Base-by-base conservation (phyloP, 2,113 vertebrate species). In the Climacteris rufus region DNA sequence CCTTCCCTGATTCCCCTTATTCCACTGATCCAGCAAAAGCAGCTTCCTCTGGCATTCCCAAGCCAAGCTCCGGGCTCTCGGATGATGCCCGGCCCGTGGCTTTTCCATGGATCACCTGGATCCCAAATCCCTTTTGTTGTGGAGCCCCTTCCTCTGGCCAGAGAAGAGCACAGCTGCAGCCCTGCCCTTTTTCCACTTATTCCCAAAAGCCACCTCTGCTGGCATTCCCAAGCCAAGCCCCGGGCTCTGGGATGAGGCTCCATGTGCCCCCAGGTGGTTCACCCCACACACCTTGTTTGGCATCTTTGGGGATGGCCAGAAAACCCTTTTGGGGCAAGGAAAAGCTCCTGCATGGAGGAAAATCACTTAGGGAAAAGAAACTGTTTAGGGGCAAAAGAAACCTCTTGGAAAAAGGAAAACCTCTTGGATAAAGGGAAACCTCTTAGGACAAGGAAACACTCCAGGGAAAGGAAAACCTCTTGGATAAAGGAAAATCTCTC, bases 61-160 rank as follows among this genome's bases (percentile, higher is more conserved):
- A 77, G 28, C n/a, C 74, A 23, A 30, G 8, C 28, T 40, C 49
- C 13, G 1, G 31, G 9, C 42, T 27, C 28, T 6, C 7, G 40
- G 42, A 47, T 53, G 88, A 52, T 99, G 99, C 98, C 97, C 97
- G 98, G 98, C 98, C 98, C 98, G 98, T 99, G 98, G 98, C 98
- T 99, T 99, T 99, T 99, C 99, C 99, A 99, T 98, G 99, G 99
- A 99, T 98, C 99, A 99, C 97, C 98, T n/a, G n/a, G n/a, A n/a
- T n/a, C n/a, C n/a, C n/a, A n/a, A n/a, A n/a, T n/a, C n/a, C n/a
- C n/a, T 60, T 87, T 87, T 87, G 72, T 87, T 87, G 72, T 3
- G 2, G 45, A 69, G 83, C 72, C 45, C 63, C 53, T 27, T 72
- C 72, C 83, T 77, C 54, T 3, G 12, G 72, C 72, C 83, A 87